These are phyloP conservation scores for Petaurus breviceps DNA, from an alignment of 2,113 vertebrate genomes.

Conservation along the genomic window DNA sequence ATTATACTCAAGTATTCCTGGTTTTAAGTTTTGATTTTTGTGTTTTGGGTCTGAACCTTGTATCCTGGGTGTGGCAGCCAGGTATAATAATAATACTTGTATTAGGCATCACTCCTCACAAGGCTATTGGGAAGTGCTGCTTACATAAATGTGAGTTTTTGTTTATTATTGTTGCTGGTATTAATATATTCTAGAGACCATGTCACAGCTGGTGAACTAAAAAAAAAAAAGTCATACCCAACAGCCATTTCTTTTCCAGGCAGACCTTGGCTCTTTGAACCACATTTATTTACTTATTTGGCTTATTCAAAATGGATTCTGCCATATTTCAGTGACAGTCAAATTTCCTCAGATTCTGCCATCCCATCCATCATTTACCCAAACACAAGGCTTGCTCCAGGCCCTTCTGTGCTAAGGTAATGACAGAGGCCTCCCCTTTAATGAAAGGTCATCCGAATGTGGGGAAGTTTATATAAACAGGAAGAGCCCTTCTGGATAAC, in stretches of 20 bases:
- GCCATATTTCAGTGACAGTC: background rate
- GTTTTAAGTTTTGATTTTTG: background rate
- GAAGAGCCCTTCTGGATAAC: background rate
- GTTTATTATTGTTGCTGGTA: background rate
- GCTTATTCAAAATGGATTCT: background rate
- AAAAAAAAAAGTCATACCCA: background rate
- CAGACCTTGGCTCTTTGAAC: background rate
- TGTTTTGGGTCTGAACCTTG: background rate
- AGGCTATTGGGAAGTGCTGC: background rate
- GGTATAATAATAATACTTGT: background rate
- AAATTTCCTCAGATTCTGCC: background rate
- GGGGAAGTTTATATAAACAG: background rate
- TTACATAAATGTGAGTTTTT: background rate
- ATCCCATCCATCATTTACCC: background rate
- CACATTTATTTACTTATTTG: background rate
- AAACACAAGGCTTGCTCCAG: background rate
- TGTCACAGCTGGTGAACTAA: background rate
- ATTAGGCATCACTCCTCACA: background rate
- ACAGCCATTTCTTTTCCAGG: background rate
- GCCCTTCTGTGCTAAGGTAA: background rate
- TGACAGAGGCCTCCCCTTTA: background rate
- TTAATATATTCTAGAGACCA: background rate
- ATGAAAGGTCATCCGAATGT: background rate
- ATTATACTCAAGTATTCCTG: background rate
- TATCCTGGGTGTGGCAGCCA: background rate